Base-by-base conservation (phyloP, 1,140 invertebrate species). In the Cyclargus thomasi region DNA sequence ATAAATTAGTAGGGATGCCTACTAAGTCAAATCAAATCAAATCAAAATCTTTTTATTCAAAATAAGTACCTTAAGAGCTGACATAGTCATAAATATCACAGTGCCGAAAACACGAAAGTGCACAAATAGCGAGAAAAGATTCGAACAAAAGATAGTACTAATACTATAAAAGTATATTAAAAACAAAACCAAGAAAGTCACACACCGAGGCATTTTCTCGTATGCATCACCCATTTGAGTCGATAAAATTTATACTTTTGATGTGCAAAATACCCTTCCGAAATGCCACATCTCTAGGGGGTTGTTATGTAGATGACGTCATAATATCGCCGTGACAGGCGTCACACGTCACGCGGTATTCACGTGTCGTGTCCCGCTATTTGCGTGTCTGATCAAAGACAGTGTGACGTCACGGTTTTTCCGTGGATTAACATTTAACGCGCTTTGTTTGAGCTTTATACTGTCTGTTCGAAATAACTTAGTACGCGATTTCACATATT, bases 371-470 rank as follows among this genome's bases (percentile, higher is more conserved):
- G 29, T n/a, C 29, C 5, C 39, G 39, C 39, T 47, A 29, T 47
- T 47, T 11, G 14, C 39, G 39, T 47, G 39, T 47, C 39, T 47
- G 39, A 47, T 47, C 39, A 47, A 47, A 47, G 39, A 47, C 39
- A 47, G 14, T 47, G 39, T 69, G 63, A 67, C 70, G 70, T 74
- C 72, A 74, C 47, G 72, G 72, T 74, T 74, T 74, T 74, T 71
- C 70, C 73, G 70, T 70, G 63, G 62, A 67, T 70, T 74, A 73
- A 16, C 39, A 16, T 16, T 70, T 74, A 73, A 16, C 39, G 8
- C 39, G 39, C 39, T 47, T 47, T 47, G 39, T 47, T 11, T 47
- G 14, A 47, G 39, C 14, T 47, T 47, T 29, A 29, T 29, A 29
- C 29, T 29, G 5, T 29, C 8, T 29, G 29, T n/a, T n/a, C n/a